Evolutionary conservation across 2,888 invertebrate species (phyloP).

Genomic region (Mythimna ferrago): DNA sequence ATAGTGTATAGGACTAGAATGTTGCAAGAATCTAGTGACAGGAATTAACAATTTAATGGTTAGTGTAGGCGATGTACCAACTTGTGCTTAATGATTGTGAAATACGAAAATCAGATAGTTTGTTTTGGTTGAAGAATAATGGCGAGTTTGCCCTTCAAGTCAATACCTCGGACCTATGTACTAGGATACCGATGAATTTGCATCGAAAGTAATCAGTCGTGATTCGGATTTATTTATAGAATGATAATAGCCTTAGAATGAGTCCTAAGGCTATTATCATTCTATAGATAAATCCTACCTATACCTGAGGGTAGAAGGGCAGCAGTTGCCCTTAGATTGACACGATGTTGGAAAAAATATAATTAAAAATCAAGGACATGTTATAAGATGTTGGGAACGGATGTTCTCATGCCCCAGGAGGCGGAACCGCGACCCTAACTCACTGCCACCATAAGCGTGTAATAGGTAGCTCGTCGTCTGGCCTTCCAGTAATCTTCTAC

Average conservation of each 20-base stretch:
- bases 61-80: constrained; percentile 57
- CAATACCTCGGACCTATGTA: background rate
- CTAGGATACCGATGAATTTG: background rate
- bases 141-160: constrained; percentile 24
- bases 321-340: background rate
- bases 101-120: constrained; percentile 48
- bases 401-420: too few relatives aligned
- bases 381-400: too few relatives aligned
- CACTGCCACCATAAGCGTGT: too few relatives aligned
- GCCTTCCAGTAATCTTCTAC: too few relatives aligned
- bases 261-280: too few relatives aligned
- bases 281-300: too few relatives aligned
- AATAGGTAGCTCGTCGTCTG: too few relatives aligned
- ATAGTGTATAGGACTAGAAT: constrained; percentile 22
- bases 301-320: background rate
- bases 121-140: constrained; percentile 24
- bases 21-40: constrained; percentile 42
- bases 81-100: constrained; percentile 54
- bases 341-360: background rate
- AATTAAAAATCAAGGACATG: background rate
- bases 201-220: background rate
- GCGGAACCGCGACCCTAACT: too few relatives aligned
- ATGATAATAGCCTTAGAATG: background rate
- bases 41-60: constrained; percentile 49
- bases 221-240: background rate